These are phyloP conservation scores for Palloptera scutellata DNA, from an alignment of 2,888 invertebrate genomes.

Conservation along the genomic window DNA sequence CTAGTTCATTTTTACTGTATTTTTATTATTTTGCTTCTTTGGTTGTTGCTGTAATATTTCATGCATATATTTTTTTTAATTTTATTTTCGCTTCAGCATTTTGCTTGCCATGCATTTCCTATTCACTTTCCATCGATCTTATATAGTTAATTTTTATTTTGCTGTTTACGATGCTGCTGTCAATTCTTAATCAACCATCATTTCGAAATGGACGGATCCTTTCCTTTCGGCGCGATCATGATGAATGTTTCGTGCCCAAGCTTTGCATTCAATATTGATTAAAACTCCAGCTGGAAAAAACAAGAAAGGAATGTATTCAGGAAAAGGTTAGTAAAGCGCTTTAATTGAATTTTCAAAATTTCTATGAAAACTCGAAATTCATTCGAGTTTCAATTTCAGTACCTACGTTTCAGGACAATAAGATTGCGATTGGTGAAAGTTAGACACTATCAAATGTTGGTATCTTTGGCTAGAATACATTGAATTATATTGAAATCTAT, in stretches of 20 bases:
- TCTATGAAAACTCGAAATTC: too few relatives aligned
- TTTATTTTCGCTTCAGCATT: slow-evolving; percentile 36
- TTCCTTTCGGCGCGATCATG: slow-evolving; percentile 89
- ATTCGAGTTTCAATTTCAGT: too few relatives aligned
- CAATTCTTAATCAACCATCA: slow-evolving; percentile 83
- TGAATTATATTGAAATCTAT: too few relatives aligned
- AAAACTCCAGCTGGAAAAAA: slow-evolving; percentile 77
- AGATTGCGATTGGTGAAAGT: too few relatives aligned
- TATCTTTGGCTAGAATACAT: too few relatives aligned
- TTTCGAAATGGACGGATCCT: slow-evolving; percentile 93
- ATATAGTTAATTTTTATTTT: slow-evolving; percentile 36
- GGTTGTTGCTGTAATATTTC: slow-evolving; percentile 41
- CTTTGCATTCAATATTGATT: slow-evolving; percentile 93
- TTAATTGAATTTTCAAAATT: background rate
- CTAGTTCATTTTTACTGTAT: slow-evolving; percentile 28
- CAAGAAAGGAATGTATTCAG: slow-evolving; percentile 12
- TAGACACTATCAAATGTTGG: too few relatives aligned
- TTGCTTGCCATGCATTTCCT: slow-evolving; percentile 21
- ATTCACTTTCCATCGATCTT: slow-evolving; percentile 21
- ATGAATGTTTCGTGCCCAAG: slow-evolving; percentile 88
- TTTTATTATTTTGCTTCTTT: slow-evolving; percentile 39
- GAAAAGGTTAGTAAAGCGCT: background rate
- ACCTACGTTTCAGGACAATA: too few relatives aligned
- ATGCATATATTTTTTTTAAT: slow-evolving; percentile 38
- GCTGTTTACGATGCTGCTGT: slow-evolving; percentile 31